These are phyloP conservation scores for Trachythela sp. DNA, from an alignment of 64 coral and sea anemone species.

Conservation along the genomic window DNA sequence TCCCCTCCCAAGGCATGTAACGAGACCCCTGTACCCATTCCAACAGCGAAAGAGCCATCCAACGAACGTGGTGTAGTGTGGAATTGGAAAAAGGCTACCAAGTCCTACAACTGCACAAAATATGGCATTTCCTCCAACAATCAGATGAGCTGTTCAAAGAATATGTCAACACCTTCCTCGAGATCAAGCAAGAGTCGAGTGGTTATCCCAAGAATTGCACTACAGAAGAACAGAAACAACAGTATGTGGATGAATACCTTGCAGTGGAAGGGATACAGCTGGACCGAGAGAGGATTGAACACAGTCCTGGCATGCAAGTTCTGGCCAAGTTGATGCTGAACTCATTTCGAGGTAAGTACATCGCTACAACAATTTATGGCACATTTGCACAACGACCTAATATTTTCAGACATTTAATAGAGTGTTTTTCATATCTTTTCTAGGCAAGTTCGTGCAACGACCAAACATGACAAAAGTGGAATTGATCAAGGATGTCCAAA, in stretches of 20 bases:
- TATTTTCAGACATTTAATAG: too few relatives aligned
- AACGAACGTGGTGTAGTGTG: neutral
- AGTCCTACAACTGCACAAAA: neutral
- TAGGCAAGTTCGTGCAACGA: too few relatives aligned
- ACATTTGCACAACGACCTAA: too few relatives aligned
- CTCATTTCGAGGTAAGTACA: neutral
- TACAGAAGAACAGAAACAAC: neutral
- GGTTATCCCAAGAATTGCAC: neutral
- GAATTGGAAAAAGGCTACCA: conserved; percentile 16
- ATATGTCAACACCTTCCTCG: neutral
- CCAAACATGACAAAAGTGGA: too few relatives aligned
- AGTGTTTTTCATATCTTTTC: too few relatives aligned
- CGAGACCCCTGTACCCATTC: neutral
- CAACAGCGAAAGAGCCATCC: neutral
- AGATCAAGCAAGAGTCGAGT: neutral
- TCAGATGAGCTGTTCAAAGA: neutral
- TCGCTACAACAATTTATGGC: too few relatives aligned
- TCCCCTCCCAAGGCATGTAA: conserved; percentile 8
- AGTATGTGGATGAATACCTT: neutral
- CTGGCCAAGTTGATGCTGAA: neutral
- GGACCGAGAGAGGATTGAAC: neutral
- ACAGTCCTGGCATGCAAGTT: too few relatives aligned
- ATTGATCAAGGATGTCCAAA: too few relatives aligned
- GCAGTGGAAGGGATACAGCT: neutral
- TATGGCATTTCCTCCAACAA: neutral